Evolutionary conservation across 1,140 invertebrate species (phyloP), one percentile per base, ranked within the genome.

Genomic region (Drosophila pruinosa): DNA sequence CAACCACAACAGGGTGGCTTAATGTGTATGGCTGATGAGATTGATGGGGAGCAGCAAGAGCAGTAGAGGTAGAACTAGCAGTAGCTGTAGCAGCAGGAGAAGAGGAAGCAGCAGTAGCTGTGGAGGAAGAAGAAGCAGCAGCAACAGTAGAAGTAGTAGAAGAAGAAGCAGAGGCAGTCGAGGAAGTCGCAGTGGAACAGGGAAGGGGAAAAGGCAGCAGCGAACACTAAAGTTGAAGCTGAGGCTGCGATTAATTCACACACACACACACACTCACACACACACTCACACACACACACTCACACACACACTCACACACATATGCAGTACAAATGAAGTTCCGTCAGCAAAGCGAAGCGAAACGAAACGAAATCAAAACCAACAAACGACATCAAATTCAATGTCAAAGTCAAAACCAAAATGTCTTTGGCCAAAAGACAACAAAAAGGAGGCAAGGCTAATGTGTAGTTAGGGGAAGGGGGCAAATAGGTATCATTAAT

Each of bases 321-420:
- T 36, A 52, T 58, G n/a, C n/a, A n/a, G 24, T 4, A 19, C 4
- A 39, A 10, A 62, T 36, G 8, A 41, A 63, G 67, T 68, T 59
- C 56, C 70, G 70, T 72, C 70, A 72, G 59, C 56, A 54, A 68
- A 61, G 36, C 63, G 64, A 65, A 58, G 65, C 43, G 61, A 52
- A 58, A 56, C 24, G n/a, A 14, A 48, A 41, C 7, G 12, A 45
- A 56, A 45, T 24, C 26, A 41, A 43, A 56, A 47, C 28, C 10
- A 15, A 24, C n/a, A 52, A 63, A 43, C 8, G 21, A 41, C 24
- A 39, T 21, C 22, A 15, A 53, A 12, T 59, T 72, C 63, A 72
- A 72, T 72, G 69, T 50, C 59, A 72, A 43, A 45, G 68, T 58
- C 45, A 57, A 36, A 21, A 34, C 10, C 26, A 17, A n/a, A 34